Base-by-base conservation (phyloP, 92 coral and sea anemone species). In the Muricea muricata region DNA sequence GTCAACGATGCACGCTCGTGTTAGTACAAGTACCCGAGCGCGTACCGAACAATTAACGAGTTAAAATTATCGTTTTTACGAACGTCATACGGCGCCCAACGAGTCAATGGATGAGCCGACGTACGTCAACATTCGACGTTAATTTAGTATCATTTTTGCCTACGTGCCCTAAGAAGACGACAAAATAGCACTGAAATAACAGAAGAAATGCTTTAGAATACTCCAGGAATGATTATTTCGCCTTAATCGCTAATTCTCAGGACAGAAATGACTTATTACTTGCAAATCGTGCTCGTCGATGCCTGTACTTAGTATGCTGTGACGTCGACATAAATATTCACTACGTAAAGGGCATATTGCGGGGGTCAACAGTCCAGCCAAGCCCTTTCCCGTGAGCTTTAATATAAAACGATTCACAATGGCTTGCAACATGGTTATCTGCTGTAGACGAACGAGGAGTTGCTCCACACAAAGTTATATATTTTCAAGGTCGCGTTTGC, bases 41-140 rank as follows among this genome's bases (percentile, higher is more conserved):
- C 54, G 21, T 42, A 35, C 79, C 79, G 79, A 73, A 23, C 58
- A 73, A 73, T 73, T 42, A 46, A 21, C 79, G 60, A 73, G 79
- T 39, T 24, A 73, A 73, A 73, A 73, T 73, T 41, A 73, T 73
- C 55, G 55, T 4, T 7, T n/a, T 6, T 46, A 5, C 35, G 70
- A 73, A 73, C 79, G 79, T 73, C 79, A 73, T 42, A n/a, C 33
- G 33, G 79, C 79, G 11, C 57, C 30, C 24, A 45, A 18, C 50
- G 26, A 70, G 24, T 70, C 37, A 35, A 50, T 42, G 17, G 28
- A 23, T 42, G 21, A 42, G 15, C 5, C 70, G 34, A 28, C n/a
- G 9, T 63, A 63, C 70, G 70, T 63, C 70, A 63, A 63, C 30
- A 63, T 60, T 18, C n/a, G 70, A 52, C 37, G 39, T 63, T 63